Conservation (phyloP, 2,888 invertebrate genomes). For the Teinopalpus imperialis region DNA sequence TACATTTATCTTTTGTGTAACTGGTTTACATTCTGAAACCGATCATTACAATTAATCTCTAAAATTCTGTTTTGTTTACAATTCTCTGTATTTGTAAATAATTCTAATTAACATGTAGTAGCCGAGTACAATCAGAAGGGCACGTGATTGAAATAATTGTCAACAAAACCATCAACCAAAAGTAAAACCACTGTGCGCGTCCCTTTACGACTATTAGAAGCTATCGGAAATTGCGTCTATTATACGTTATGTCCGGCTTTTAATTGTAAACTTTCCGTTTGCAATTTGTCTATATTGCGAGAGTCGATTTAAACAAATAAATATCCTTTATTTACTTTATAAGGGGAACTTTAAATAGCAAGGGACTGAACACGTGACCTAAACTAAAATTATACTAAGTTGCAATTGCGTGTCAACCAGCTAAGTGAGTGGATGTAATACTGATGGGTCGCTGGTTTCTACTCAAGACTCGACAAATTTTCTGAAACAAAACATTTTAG, state of each 20-base stretch:
- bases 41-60: too few species aligned
- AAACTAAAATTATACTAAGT: background rate
- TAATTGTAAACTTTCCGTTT: conserved; percentile 79
- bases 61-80: too few species aligned
- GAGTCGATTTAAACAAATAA: conserved; percentile 36
- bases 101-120: too few species aligned
- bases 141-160: conserved; percentile 32
- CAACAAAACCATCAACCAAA: conserved; percentile 47
- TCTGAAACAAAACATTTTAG: too few species aligned
- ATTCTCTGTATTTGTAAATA: too few species aligned
- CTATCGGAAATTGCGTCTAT: conserved; percentile 75
- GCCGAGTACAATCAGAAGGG: too few species aligned
- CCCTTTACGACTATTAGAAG: conserved; percentile 58
- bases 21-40: too few species aligned
- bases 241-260: conserved; percentile 74
- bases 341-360: conserved; percentile 13
- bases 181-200: conserved; percentile 51
- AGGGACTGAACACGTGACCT: conserved; percentile 1
- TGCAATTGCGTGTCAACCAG: too few species aligned
- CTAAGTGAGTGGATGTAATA: too few species aligned
- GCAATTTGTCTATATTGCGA: conserved; percentile 62
- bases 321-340: conserved; percentile 17
- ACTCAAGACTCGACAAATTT: too few species aligned
- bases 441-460: too few species aligned
- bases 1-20: too few species aligned